Conservation (phyloP, 2,113 vertebrate species). For the Brachypodius melanocephalos region DNA sequence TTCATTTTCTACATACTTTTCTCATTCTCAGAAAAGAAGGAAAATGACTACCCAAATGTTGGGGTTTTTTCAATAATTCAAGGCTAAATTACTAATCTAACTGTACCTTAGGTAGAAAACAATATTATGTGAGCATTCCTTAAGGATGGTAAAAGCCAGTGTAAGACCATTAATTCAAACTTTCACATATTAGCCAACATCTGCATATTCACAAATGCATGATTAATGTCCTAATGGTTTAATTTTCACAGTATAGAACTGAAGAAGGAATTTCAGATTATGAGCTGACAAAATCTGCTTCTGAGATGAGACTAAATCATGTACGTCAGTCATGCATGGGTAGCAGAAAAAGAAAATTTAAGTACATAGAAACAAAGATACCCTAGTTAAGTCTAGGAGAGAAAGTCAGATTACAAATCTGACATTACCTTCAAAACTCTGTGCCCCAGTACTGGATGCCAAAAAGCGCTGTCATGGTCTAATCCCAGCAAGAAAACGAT, state of each 20-base stretch:
- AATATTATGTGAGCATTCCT: neutral
- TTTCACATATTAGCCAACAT: neutral
- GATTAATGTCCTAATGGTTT: neutral
- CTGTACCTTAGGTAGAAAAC: neutral
- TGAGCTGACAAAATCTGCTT: neutral
- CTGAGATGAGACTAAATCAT: neutral
- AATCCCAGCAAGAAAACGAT: neutral
- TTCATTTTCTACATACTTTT: neutral
- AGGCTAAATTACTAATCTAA: neutral
- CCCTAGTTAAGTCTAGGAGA: neutral
- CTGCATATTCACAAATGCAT: neutral
- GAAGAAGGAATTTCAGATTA: neutral
- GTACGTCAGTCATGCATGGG: neutral
- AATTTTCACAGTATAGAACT: neutral
- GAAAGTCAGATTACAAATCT: neutral
- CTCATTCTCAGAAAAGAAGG: neutral
- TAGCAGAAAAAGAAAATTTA: neutral
- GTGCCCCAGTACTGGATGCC: neutral
- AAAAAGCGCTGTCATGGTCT: neutral
- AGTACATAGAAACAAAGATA: neutral
- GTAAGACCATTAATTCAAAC: neutral
- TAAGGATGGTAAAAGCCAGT: neutral
- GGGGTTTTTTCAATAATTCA: neutral
- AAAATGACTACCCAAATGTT: neutral
- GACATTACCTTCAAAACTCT: neutral